Base-by-base conservation (phyloP, 2,113 vertebrate genomes). In the Gopherus flavomarginatus region DNA sequence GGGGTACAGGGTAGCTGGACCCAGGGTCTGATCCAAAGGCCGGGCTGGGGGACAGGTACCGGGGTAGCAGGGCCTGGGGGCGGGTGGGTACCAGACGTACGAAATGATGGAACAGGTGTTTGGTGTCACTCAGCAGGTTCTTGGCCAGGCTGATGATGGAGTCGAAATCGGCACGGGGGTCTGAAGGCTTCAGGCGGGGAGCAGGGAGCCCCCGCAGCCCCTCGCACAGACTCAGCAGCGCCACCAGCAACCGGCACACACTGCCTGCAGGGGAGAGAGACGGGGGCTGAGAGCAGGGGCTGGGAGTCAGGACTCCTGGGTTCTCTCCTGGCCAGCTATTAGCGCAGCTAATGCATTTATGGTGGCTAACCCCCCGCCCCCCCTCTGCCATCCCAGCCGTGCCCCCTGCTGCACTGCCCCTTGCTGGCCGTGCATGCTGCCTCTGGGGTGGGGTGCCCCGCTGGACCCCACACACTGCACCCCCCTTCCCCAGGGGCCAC, bases 61-160 rank as follows among this genome's bases (percentile, higher is more conserved):
- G 2, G 77, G 17, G 11, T 47, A 27, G 27, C 42, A 27, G 8
- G 13, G 75, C 53, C 53, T 8, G 78, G 42, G 35, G 35, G 31
- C 50, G 31, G 79, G 3, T 35, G 56, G 12, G 16, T 69, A n/a
- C 38, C 4, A 9, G 29, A 96, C 95, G 93, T 94, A 96, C 95
- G 79, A 96, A 94, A 47, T 92, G 94, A 47, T 82, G 86, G 81
- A 92, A 90, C 31, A 94, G 72, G 65, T 75, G 83, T 49, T 96
- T 96, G 65, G 95, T 95, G 38, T 96, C 94, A 14, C 88, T 94
- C 52, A 96, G 86, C 44, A 96, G 92, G 85, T 88, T 93, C 38
- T 82, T 95, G n/a, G 95, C 92, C 81, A 96, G 89, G 57, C 59
- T 52, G 57, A 88, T 86, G 52, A 95, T 53, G 49, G 85, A 87